phyloP scores from a whole-genome alignment of 2,113 vertebrate species.

The Otus sunia region DNA sequence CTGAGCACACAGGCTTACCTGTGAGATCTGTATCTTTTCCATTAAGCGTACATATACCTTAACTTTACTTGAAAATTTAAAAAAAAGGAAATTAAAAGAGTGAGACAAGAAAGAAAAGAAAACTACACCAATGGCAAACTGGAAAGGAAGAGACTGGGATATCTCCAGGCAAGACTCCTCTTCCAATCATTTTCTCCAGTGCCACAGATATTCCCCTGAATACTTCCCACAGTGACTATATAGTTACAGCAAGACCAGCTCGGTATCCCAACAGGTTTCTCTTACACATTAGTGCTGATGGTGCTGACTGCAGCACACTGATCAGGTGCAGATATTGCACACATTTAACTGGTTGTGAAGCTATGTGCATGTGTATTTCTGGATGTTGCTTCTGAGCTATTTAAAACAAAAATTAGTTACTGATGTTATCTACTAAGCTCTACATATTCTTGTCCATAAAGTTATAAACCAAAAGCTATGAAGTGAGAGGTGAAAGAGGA shows the following conservation, averaged over 20 bases:
- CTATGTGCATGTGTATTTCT: background rate
- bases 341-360: background rate
- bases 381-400: background rate
- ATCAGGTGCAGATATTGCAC: background rate
- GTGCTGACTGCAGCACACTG: background rate
- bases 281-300: background rate
- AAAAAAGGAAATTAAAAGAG: background rate
- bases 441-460: background rate
- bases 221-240: background rate
- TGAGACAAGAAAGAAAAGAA: background rate
- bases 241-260: background rate
- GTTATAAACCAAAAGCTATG: background rate
- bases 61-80: background rate
- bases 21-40: background rate
- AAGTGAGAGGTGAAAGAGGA: background rate
- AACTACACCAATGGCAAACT: accelerated
- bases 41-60: too few relatives aligned
- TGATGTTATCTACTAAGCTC: background rate
- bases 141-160: background rate
- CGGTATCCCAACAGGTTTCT: background rate
- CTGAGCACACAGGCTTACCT: background rate
- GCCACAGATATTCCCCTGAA: background rate
- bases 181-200: background rate
- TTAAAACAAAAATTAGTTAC: background rate
- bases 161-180: background rate